Percentiles rank a stretch among this genome's conserved stretches.
Conservation (phyloP, 1,140 invertebrate species). For the Scaptomyza montana region DNA sequence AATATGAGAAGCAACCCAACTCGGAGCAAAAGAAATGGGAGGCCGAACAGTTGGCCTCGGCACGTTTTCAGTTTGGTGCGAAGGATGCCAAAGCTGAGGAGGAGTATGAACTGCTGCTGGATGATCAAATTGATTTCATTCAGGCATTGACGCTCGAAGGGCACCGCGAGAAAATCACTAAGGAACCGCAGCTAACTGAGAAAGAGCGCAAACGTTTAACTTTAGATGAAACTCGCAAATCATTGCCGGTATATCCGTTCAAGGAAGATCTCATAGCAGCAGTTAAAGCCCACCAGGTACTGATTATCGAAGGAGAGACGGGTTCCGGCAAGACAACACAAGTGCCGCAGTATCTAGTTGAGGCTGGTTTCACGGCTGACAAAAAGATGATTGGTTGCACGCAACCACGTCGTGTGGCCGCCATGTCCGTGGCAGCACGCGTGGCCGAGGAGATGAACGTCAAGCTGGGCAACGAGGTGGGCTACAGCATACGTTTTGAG, state of each 20-base stretch:
- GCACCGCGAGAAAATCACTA: conserved; percentile 85
- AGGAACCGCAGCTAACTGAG: conserved; percentile 87
- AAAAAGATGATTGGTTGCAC: conserved; percentile 96
- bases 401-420: conserved; percentile 98
- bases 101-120: conserved; percentile 96
- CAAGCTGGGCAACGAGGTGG: conserved; percentile 98
- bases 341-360: conserved; percentile 98
- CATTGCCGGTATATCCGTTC: conserved; percentile 97
- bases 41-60: conserved; percentile 97
- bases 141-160: conserved; percentile 96
- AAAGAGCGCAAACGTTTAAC: conserved; percentile 90
- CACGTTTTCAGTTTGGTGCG: conserved; percentile 95
- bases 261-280: conserved; percentile 94
- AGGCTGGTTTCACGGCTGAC: conserved; percentile 94
- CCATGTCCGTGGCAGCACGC: conserved; percentile 99
- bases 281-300: conserved; percentile 93
- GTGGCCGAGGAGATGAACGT: conserved; percentile 99
- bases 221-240: conserved; percentile 96
- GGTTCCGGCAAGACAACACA: conserved; percentile 99
- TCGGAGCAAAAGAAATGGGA: conserved; percentile 99
- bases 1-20: conserved; percentile 92
- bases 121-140: conserved; percentile 99
- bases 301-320: conserved; percentile 99
- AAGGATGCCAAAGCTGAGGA: conserved; percentile 88
- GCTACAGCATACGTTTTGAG: conserved; percentile 99